Evolutionary conservation across 2,113 vertebrate species (phyloP).

Genomic region (Dryoscopus gambensis): DNA sequence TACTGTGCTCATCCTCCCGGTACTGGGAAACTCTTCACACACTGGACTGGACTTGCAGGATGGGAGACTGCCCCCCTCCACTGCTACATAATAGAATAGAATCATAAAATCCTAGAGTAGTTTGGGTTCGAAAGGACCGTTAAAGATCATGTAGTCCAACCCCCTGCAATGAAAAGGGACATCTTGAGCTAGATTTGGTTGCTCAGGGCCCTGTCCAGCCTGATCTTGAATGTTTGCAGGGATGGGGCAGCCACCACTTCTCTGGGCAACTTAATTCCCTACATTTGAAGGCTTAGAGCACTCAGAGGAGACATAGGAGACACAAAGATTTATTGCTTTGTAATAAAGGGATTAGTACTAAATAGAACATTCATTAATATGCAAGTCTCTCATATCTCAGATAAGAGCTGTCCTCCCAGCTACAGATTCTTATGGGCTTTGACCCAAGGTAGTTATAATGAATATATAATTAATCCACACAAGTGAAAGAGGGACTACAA

Average conservation of each 20-base stretch:
- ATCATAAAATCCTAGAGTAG: background rate
- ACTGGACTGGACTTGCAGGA: background rate
- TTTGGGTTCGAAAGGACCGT: background rate
- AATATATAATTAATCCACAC: background rate
- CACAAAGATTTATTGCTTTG: background rate
- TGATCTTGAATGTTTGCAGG: background rate
- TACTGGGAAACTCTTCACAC: background rate
- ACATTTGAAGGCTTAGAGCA: background rate
- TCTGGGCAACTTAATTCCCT: background rate
- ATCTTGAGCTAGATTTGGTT: background rate
- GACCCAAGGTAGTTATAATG: background rate
- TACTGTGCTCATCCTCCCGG: fast-evolving
- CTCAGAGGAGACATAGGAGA: background rate
- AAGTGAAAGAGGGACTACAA: background rate
- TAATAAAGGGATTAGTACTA: background rate
- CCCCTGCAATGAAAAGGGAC: background rate
- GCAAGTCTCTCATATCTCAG: background rate
- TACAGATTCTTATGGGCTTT: background rate
- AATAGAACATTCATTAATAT: background rate
- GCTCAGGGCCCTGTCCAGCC: background rate
- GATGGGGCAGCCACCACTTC: background rate
- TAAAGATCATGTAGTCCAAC: background rate
- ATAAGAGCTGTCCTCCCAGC: background rate
- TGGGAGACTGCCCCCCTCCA: background rate
- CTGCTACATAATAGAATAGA: background rate